phyloP scores from a whole-genome alignment of 1,140 invertebrate genomes.

The Copidosoma floridanum region DNA sequence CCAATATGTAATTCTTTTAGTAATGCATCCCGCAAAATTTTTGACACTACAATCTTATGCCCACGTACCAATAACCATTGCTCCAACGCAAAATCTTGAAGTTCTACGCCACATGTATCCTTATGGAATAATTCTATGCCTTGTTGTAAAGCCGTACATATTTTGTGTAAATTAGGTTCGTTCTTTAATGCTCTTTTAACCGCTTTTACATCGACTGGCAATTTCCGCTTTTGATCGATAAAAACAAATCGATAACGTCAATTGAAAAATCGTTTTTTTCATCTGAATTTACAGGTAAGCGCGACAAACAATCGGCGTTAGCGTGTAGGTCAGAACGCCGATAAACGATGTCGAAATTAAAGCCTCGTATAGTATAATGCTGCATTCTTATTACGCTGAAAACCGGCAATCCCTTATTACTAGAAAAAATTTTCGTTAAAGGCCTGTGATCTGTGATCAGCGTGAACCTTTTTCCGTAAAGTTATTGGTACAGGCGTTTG shows the following conservation, averaged over 20 bases:
- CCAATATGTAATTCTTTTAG: constrained; percentile 40
- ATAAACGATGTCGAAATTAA: not conserved
- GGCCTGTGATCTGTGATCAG: too few species aligned
- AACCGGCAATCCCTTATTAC: too few species aligned
- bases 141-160: not conserved
- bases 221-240: too few species aligned
- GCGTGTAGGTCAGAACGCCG: too few species aligned
- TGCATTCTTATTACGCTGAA: not conserved
- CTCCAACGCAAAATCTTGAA: not conserved
- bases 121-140: too few species aligned
- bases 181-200: not conserved
- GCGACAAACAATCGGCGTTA: too few species aligned
- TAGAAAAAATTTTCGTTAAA: too few species aligned
- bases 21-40: not conserved
- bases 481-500: constrained; percentile 22
- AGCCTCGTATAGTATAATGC: too few species aligned
- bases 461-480: too few species aligned
- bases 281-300: not conserved
- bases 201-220: too few species aligned
- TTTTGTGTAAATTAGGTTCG: not conserved
- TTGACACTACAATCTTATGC: not conserved
- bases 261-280: too few species aligned
- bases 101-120: not conserved
- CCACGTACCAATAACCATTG: not conserved
- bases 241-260: too few species aligned